Base-by-base conservation (phyloP, 2,888 invertebrate species). In the Sesia apiformis region DNA sequence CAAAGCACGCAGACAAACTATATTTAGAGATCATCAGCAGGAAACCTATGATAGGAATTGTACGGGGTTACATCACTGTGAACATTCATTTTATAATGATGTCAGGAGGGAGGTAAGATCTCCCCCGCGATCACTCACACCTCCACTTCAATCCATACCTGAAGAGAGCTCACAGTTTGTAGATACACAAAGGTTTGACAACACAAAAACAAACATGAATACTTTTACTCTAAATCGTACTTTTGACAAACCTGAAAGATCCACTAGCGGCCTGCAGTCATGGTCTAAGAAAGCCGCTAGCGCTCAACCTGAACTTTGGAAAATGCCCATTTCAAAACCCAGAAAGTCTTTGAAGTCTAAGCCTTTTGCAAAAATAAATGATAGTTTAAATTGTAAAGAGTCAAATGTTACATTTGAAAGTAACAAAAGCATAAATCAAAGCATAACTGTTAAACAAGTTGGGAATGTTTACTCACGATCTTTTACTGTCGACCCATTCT, bases 401-500 rank as follows among this genome's bases (percentile, higher is more conserved):
- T 66, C 70, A 2, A 79, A 78, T 58, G 59, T 60, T 1, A 77
- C 79, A 8, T 72, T 74, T 60, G 80, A 80, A 38, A 63, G 65
- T 1, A 63, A 64, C 0, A 91, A 88, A 57, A 90, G 83, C 51
- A 62, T 76, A 0, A 83, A 79, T 60, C 90, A 90, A 53, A 83
- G 72, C 67, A 60, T 87, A 70, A 60, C 86, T 59, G 55, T 78
- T 1, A 80, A 87, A 75, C 73, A 76, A 67, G 54, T 85, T 2
- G 81, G 78, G 7, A 85, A 88, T 67, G 80, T 87, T 38, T 89
- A 90, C 63, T 84, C 87, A 4, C 85, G 88, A 57, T 84, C 90
- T 0, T 73, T 85, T 6, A 93, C 92, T 3, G 82, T 90, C 4
- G 93, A 94, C 80, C 94, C 94, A 3, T 94, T 94, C 65, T 72